These are phyloP conservation scores for Tachysurus fulvidraco DNA, from an alignment of 2,113 vertebrate genomes.

Conservation along the genomic window DNA sequence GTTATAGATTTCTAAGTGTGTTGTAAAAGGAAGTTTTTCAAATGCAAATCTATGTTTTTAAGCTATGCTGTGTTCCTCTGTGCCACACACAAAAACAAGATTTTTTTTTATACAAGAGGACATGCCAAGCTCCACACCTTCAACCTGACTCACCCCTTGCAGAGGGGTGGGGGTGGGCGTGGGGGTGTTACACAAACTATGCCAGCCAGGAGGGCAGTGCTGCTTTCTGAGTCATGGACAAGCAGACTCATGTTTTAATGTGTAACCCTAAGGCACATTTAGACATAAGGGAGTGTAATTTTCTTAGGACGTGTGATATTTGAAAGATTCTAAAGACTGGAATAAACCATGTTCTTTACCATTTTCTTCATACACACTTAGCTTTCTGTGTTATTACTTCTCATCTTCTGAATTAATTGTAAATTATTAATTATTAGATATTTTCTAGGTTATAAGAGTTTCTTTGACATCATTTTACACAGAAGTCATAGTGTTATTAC, in stretches of 20 bases:
- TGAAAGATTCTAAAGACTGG: background rate
- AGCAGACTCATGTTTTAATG: constrained; percentile 67
- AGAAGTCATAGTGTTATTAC: background rate
- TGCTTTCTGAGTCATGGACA: constrained; percentile 68
- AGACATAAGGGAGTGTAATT: constrained; percentile 38
- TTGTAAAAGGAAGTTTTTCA: background rate
- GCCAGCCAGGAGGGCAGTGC: background rate
- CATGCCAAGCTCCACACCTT: constrained; percentile 39
- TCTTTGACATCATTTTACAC: background rate
- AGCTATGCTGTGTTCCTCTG: no score
- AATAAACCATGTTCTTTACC: background rate
- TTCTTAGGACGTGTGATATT: background rate
- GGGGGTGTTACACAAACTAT: background rate
- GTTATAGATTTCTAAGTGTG: background rate
- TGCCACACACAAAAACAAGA: constrained; percentile 3
- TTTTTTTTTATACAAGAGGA: background rate
- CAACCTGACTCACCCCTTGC: constrained; percentile 36
- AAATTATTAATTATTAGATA: background rate
- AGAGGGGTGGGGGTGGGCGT: no score
- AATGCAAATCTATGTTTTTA: background rate
- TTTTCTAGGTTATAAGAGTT: background rate
- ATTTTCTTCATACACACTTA: background rate
- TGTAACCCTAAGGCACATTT: constrained; percentile 50
- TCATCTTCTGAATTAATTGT: background rate
- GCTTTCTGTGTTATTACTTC: background rate